Base-by-base conservation (phyloP, 1,140 invertebrate genomes). In the Dermatophagoides farinae region DNA sequence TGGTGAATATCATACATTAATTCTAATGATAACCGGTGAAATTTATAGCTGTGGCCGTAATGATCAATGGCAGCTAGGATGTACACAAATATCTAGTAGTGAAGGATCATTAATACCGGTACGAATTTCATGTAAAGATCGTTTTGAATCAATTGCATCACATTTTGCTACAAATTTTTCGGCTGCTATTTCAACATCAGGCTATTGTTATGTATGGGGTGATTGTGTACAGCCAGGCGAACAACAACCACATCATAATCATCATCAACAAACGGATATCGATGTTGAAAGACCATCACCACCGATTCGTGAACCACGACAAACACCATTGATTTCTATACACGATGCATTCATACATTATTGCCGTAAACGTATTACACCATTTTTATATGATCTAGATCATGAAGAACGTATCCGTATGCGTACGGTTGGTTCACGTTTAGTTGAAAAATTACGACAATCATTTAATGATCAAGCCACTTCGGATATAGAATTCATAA, bases 41-140 rank as follows among this genome's bases (percentile, higher is more conserved):
- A 71, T 84, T 2, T 84, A 79, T 65, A 76, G 77, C 0, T 84
- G 82, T 81, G 83, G 83, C 37, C 71, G 78, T 43, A 83, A 82
- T 71, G 68, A 80, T 22, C 80, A 82, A 67, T 82, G 80, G 14
- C 82, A 84, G 69, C 70, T 83, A 60, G 82, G 82, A 18, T 41
- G 53, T 44, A 14, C 53, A 11, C 12, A 14, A 16, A 77, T 77
- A 62, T 76, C 77, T 43, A 73, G n/a, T 23, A 60, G 16, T 60
- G 58, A 60, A 22, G 25, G 44, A 9, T 12, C 25, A 18, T 47
- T 18, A 20, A 25, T 18, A 14, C 43, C 58, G 23, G 43, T 60
- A 37, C 47, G 52, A 37, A 44, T 60, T 2, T 20, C 16, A 6
- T 20, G 44, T n/a, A 2, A 10, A 2, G 18, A 52, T 25, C n/a